Conservation (phyloP, 2,797 vertebrate genomes). For the Acomys russatus region DNA sequence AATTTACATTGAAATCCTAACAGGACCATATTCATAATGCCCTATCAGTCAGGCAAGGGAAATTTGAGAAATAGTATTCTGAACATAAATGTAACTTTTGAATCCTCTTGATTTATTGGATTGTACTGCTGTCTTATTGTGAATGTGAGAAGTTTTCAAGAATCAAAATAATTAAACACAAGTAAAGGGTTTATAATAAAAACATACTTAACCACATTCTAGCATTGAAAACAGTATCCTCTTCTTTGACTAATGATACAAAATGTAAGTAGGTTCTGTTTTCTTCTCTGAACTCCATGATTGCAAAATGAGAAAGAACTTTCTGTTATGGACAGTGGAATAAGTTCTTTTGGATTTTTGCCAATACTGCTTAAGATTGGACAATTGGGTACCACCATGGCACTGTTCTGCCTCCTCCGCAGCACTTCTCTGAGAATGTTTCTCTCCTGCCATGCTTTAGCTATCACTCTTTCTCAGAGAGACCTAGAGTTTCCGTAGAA, state of each 20-base stretch:
- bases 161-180: not conserved
- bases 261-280: not conserved
- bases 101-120: not conserved
- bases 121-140: not conserved
- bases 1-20: not conserved
- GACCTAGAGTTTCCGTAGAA: not conserved
- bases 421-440: not conserved
- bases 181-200: conserved; percentile 24
- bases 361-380: not conserved
- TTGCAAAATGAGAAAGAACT: not conserved
- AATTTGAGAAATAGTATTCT: conserved; percentile 10
- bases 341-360: not conserved
- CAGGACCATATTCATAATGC: not conserved
- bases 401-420: not conserved
- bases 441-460: not conserved
- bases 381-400: not conserved
- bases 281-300: not conserved
- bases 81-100: conserved; percentile 15
- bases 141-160: conserved; percentile 62
- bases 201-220: not conserved
- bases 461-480: not conserved
- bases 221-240: not conserved
- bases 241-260: conserved; percentile 39
- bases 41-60: not conserved
- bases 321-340: not conserved